Conservation (phyloP, 2,113 vertebrate genomes). For the Cnemophilus loriae region DNA sequence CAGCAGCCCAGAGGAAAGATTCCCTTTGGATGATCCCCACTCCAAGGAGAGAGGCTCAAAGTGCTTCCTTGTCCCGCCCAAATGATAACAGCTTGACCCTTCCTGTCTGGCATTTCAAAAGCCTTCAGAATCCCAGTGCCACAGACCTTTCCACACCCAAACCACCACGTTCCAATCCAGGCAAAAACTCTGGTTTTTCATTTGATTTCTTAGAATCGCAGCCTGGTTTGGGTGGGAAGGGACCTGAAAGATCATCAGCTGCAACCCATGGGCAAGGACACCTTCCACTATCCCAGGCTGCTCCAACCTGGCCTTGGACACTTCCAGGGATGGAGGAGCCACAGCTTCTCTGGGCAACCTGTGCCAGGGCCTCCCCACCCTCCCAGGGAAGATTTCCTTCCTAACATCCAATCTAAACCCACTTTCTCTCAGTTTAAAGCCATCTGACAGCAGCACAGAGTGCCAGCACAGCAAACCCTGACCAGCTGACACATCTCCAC, state of each 20-base stretch:
- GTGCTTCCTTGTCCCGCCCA: not conserved
- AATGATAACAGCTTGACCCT: not conserved
- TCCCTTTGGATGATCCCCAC: not conserved
- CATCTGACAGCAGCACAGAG: not conserved
- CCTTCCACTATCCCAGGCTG: not conserved
- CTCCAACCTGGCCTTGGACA: not conserved
- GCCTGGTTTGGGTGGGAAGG: not conserved
- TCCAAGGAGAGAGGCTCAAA: not conserved
- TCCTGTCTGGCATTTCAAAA: not conserved
- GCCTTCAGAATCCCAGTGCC: not conserved
- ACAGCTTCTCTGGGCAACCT: not conserved
- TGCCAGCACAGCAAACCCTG: slow-evolving; percentile 12
- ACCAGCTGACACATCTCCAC: slow-evolving; percentile 38
- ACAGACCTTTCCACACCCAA: not conserved
- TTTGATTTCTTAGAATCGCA: not conserved
- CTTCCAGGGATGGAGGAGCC: not conserved
- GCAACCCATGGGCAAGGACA: not conserved
- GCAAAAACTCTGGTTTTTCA: not conserved
- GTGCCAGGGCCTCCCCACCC: not conserved
- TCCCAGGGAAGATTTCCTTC: not conserved
- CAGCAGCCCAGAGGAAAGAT: not conserved
- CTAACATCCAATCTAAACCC: not conserved
- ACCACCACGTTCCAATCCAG: not conserved
- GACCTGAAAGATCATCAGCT: not conserved
- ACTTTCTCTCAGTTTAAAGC: not conserved